phyloP scores from a whole-genome alignment of 2,888 invertebrate species.

The Machimus atricapillus region DNA sequence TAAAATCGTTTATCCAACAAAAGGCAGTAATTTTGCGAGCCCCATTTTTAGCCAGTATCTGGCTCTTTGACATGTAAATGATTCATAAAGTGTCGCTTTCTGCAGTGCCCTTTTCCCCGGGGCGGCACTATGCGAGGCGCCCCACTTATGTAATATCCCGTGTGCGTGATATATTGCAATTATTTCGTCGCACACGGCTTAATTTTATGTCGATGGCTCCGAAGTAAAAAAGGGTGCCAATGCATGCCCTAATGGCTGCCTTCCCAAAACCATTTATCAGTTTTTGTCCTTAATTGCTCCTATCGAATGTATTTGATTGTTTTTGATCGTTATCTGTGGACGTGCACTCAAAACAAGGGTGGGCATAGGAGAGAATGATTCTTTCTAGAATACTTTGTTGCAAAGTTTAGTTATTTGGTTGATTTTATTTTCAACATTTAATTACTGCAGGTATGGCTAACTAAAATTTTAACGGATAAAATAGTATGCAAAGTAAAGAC shows the following conservation, averaged over 20 bases:
- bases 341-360: neutral
- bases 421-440: neutral
- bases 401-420: neutral
- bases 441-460: neutral
- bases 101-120: neutral
- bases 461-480: neutral
- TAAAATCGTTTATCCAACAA: neutral
- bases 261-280: neutral
- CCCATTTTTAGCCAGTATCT: neutral
- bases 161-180: constrained; percentile 22
- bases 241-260: neutral
- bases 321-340: neutral
- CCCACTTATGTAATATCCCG: neutral
- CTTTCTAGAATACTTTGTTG: neutral
- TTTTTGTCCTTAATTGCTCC: neutral
- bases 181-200: neutral
- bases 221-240: neutral
- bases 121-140: neutral
- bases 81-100: neutral
- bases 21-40: neutral
- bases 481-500: neutral
- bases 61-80: neutral
- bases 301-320: neutral
- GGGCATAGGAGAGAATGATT: neutral
- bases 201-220: neutral